Conservation (phyloP, 2,888 invertebrate genomes). For the Spialia ferax region DNA sequence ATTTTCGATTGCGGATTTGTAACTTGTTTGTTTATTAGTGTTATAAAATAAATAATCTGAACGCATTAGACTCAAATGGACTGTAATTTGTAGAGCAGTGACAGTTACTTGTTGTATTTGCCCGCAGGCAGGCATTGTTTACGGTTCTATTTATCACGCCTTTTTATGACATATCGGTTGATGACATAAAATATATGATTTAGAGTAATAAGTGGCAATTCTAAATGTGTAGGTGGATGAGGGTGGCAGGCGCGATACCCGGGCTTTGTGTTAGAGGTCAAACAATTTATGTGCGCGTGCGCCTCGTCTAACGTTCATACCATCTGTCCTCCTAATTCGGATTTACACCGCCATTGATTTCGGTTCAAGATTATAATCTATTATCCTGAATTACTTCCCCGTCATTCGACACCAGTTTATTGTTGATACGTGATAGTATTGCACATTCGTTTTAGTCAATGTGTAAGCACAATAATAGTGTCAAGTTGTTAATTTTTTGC, state of each 20-base stretch:
- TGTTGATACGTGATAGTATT: constrained; percentile 63
- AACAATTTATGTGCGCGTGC: constrained; percentile 71
- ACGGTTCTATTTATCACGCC: constrained; percentile 44
- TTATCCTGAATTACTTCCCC: constrained; percentile 64
- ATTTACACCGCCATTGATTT: constrained; percentile 63
- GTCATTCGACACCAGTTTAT: constrained; percentile 41
- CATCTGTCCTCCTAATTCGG: constrained; percentile 70
- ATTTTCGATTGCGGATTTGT: neutral
- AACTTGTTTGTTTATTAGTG: neutral
- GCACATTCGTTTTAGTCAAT: constrained; percentile 38
- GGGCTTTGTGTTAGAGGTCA: constrained; percentile 61
- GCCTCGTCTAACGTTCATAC: constrained; percentile 48
- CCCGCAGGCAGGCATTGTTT: constrained; percentile 46
- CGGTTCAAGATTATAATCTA: constrained; percentile 65
- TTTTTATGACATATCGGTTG: constrained; percentile 46
- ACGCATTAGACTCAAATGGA: constrained; percentile 26
- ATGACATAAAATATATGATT: constrained; percentile 43
- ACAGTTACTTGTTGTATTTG: constrained; percentile 23
- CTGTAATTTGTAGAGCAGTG: constrained; percentile 24
- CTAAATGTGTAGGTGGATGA: constrained; percentile 36
- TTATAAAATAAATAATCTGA: constrained; percentile 26
- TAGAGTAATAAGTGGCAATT: constrained; percentile 30
- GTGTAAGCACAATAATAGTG: constrained; percentile 37
- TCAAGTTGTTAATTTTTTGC: constrained; percentile 58
- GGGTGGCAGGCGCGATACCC: constrained; percentile 45